A percentile compares a stretch with the other conserved stretches of the same genome.
These are phyloP conservation scores for Sitta europaea DNA, from an alignment of 2,113 vertebrate species.

Conservation along the genomic window DNA sequence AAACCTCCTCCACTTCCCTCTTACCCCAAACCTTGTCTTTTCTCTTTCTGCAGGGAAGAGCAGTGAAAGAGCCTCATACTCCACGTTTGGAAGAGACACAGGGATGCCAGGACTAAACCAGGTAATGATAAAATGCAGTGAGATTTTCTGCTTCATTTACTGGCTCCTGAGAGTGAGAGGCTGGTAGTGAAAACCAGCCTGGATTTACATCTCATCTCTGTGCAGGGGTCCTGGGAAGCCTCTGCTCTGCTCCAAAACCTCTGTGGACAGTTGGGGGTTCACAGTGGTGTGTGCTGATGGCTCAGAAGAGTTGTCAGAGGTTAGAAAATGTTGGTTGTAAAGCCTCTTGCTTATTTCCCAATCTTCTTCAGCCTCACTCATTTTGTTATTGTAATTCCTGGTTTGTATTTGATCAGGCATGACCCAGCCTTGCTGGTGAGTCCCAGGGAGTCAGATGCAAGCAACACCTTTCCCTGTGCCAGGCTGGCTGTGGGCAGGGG, in stretches of 20 bases:
- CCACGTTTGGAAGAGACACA: constrained; percentile 85
- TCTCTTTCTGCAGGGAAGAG: constrained; percentile 79
- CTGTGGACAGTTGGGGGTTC: background rate
- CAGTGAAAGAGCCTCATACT: constrained; percentile 82
- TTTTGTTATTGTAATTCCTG: background rate
- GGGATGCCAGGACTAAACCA: constrained; percentile 72
- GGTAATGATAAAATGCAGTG: constrained; percentile 46
- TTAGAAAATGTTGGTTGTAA: background rate
- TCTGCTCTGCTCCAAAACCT: background rate
- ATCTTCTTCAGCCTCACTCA: background rate
- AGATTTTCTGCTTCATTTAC: background rate
- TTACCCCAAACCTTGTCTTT: background rate
- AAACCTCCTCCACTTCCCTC: background rate
- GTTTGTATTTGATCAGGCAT: background rate
- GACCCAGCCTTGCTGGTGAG: background rate
- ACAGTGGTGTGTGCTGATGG: fast-evolving
- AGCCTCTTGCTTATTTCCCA: background rate
- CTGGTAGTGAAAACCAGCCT: background rate
- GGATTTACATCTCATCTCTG: background rate
- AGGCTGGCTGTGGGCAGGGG: background rate
- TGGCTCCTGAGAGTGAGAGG: background rate
- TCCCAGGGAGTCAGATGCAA: background rate
- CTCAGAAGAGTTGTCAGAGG: background rate
- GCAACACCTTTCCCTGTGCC: background rate
- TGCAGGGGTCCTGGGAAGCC: background rate